phyloP scores from a whole-genome alignment of 1,140 invertebrate species.

The Zaprionus kolodkinae region DNA sequence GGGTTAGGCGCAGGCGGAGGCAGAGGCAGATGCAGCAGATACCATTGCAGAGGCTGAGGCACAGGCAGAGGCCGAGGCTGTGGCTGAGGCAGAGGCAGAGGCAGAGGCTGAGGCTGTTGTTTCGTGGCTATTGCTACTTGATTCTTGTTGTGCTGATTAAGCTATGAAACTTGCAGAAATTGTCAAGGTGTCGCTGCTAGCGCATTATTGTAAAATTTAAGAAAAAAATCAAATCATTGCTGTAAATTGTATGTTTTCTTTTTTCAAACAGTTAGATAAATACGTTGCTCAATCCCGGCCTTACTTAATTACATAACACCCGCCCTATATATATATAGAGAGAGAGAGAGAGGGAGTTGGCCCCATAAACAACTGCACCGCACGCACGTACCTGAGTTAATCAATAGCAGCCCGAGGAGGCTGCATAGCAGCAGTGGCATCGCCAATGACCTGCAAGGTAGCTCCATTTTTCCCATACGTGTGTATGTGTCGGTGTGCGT shows the following conservation, averaged over 20 bases:
- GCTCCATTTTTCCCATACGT: slow-evolving; percentile 40
- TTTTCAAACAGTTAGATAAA: slow-evolving; percentile 39
- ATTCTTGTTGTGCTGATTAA: slow-evolving; percentile 31
- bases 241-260: slow-evolving; percentile 52
- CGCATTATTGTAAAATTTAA: slow-evolving; percentile 73
- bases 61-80: slow-evolving; percentile 35
- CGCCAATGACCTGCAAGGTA: slow-evolving; percentile 44
- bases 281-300: slow-evolving; percentile 1
- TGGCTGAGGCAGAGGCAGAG: background rate
- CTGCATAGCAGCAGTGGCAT: slow-evolving; percentile 51
- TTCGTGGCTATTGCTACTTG: background rate
- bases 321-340: slow-evolving; percentile 4
- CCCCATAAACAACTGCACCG: slow-evolving; percentile 7
- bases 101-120: slow-evolving; percentile 26
- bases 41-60: slow-evolving; percentile 34
- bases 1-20: slow-evolving; percentile 12
- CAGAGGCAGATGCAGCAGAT: slow-evolving; percentile 13
- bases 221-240: slow-evolving; percentile 84
- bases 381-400: slow-evolving; percentile 67
- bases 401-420: slow-evolving; percentile 57
- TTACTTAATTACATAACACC: slow-evolving; percentile 64
- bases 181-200: slow-evolving; percentile 81
- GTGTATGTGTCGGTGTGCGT: background rate
- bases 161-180: slow-evolving; percentile 71
- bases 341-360: background rate